Evolutionary conservation across 2,113 vertebrate genomes (phyloP).

Genomic region (Mionectes macconnelli): DNA sequence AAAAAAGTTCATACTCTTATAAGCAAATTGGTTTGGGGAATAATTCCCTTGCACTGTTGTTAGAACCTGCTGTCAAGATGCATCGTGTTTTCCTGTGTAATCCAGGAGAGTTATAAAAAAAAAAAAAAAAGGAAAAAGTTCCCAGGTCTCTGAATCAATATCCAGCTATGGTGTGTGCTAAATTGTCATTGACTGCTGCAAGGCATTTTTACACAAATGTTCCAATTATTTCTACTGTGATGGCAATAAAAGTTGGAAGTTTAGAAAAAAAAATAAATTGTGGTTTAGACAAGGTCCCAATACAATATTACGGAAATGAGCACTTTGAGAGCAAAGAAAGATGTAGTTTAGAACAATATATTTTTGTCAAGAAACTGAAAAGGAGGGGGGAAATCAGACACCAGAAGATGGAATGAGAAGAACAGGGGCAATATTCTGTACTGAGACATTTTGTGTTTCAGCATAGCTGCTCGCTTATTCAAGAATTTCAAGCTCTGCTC

Average conservation of each 20-base stretch:
- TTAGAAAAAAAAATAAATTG: background rate
- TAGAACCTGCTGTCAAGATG: constrained; percentile 27
- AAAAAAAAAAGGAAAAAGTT: background rate
- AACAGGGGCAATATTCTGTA: background rate
- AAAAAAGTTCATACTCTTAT: background rate
- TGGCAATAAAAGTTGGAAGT: constrained; percentile 42
- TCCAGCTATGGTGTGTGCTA: background rate
- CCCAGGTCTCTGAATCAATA: constrained; percentile 27
- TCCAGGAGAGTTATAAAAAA: background rate
- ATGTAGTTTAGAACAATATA: background rate
- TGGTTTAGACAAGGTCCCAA: constrained; percentile 39
- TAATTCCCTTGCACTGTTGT: background rate
- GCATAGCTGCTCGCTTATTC: constrained; percentile 2
- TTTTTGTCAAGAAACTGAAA: constrained; percentile 24
- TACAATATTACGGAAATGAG: constrained; percentile 46
- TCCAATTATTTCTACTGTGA: constrained; percentile 34
- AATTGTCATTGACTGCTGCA: constrained; percentile 35
- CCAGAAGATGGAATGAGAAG: constrained; percentile 6
- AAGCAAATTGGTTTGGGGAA: background rate
- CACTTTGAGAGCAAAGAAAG: constrained; percentile 8
- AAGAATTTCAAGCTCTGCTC: constrained; percentile 8
- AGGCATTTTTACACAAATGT: constrained; percentile 11
- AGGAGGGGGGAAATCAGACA: background rate
- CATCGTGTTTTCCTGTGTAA: constrained; percentile 31
- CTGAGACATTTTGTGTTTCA: background rate